Evolutionary conservation across 2,113 vertebrate genomes (phyloP), one percentile per base, ranked within the genome.

Genomic region (Xiphorhynchus elegans): DNA sequence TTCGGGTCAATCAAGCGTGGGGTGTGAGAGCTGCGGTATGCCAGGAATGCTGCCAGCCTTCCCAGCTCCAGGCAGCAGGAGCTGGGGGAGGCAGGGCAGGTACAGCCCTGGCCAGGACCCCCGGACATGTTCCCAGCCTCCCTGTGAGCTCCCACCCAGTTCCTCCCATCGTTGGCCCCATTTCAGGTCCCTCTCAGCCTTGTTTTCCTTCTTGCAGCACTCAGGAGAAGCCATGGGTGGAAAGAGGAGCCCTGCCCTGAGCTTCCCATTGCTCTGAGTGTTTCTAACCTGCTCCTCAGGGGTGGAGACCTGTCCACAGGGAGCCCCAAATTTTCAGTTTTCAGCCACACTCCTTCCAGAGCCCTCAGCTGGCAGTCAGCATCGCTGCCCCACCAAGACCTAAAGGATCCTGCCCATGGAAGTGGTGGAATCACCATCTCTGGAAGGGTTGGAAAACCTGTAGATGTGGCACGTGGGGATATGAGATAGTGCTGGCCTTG

Each of bases 31-130:
- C 84, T 78, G 85, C 0, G 85, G 95, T 17, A 97, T 95, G 95
- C 92, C 89, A 93, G 95, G 97, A 97, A 97, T 97, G 95, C 87
- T 79, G 93, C 85, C 0, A 39, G 81, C 88, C 95, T 97, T 91
- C 84, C 85, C 17, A 0, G 80, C 88, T 68, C 47, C 31, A 13
- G 17, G 69, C 33, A 0, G 58, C 73, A 4, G 84, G 40, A 89
- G 78, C 84, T 25, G 62, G 35, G 25, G 84, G 37, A 73, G 55
- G 88, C 78, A 79, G 49, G 75, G 40, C 67, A 90, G 91, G 88
- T 90, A 92, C 4, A 4, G 62, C 52, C 56, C 60, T 62, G 69
- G 53, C 55, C 9, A 8, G 60, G 9, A 40, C 35, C 17, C 42
- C 52, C 19, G 4, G 9, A 40, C 13, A 25, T 5, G 25, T 47